Evolutionary conservation across 2,888 invertebrate species (phyloP).

Genomic region (Plebejus argus): DNA sequence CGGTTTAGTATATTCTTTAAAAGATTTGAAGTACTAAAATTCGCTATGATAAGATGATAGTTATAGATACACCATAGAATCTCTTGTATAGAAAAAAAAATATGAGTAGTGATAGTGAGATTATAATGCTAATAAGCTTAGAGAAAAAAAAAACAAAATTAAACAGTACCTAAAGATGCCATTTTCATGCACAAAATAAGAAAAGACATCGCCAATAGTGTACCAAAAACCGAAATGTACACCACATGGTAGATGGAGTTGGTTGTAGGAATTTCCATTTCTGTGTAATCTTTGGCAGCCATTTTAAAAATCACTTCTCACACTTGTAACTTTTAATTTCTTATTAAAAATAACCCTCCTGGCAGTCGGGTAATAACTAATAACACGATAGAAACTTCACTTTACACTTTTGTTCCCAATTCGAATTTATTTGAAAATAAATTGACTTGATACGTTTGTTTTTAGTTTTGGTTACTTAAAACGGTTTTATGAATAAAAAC

Average conservation of each 20-base stretch:
- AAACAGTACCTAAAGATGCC: slow-evolving; percentile 50
- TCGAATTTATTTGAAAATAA: slow-evolving; percentile 26
- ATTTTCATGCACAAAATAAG: slow-evolving; percentile 60
- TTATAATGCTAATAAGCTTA: too few relatives aligned
- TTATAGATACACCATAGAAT: too few relatives aligned
- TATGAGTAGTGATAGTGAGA: too few relatives aligned
- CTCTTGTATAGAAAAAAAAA: too few relatives aligned
- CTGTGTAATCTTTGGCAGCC: slow-evolving; percentile 36
- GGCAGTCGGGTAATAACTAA: too few relatives aligned
- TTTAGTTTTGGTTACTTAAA: slow-evolving; percentile 27
- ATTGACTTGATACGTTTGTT: neutral
- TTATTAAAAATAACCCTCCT: too few relatives aligned
- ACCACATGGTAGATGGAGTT: slow-evolving; percentile 40
- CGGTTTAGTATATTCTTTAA: too few relatives aligned
- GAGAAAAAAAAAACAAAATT: neutral
- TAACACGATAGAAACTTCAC: neutral
- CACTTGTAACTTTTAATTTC: neutral
- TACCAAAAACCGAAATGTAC: slow-evolving; percentile 48
- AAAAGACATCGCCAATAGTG: slow-evolving; percentile 56
- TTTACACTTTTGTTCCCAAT: slow-evolving; percentile 28
- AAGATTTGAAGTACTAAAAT: too few relatives aligned
- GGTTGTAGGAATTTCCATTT: slow-evolving; percentile 4
- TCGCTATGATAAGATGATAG: too few relatives aligned
- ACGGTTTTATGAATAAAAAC: slow-evolving; percentile 37
- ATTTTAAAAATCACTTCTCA: slow-evolving; percentile 34